Evolutionary conservation across 1,140 invertebrate genomes (phyloP).

Genomic region (Phthorimaea operculella): DNA sequence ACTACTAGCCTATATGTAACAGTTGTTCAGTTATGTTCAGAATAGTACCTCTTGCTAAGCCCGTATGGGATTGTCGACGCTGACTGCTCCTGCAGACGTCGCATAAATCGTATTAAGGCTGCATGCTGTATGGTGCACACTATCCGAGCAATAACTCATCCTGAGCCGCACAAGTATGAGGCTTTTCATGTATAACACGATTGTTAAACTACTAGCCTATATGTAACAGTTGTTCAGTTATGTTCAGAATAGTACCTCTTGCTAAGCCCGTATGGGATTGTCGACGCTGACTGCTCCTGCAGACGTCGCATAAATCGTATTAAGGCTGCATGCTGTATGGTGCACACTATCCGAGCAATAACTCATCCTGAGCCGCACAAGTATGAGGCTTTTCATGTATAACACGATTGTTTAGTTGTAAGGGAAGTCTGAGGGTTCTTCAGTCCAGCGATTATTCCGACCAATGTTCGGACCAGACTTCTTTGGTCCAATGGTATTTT

Average conservation of each 20-base stretch:
- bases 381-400: background rate
- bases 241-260: too few species aligned
- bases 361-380: background rate
- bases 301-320: slow-evolving; percentile 22
- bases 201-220: too few species aligned
- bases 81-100: slow-evolving; percentile 13
- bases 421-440: too few species aligned
- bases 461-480: too few species aligned
- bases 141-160: background rate
- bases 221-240: too few species aligned
- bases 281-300: slow-evolving; percentile 10
- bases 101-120: slow-evolving; percentile 22
- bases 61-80: slow-evolving; percentile 2
- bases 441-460: too few species aligned
- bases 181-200: too few species aligned
- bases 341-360: background rate
- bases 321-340: slow-evolving; percentile 4
- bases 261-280: background rate
- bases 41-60: too few species aligned
- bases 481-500: too few species aligned
- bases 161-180: background rate
- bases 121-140: background rate
- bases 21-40: too few species aligned
- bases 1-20: too few species aligned
- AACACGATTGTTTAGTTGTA: too few species aligned